Evolutionary conservation across 2,888 invertebrate genomes (phyloP).

Genomic region (Tachystola acroxantha): DNA sequence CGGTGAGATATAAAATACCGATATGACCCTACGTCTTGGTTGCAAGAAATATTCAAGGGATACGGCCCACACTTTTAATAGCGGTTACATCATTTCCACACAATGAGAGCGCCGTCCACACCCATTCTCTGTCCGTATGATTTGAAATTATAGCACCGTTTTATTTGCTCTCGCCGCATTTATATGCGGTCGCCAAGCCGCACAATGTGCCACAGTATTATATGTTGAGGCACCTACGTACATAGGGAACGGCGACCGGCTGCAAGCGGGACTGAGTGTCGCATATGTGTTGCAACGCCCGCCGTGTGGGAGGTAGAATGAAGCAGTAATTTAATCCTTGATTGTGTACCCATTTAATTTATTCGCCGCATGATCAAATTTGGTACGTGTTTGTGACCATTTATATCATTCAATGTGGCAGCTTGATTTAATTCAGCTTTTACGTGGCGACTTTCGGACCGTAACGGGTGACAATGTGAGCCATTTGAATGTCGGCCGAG

Average conservation of each 20-base stretch:
- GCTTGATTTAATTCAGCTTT: slow-evolving; percentile 46
- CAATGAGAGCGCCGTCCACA: slow-evolving; percentile 78
- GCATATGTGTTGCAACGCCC: slow-evolving; percentile 59
- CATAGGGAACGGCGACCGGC: slow-evolving; percentile 35
- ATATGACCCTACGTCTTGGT: slow-evolving; percentile 77
- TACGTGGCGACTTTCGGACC: slow-evolving; percentile 29
- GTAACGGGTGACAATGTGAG: slow-evolving; percentile 20
- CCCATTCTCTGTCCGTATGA: slow-evolving; percentile 79
- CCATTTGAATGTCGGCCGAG: no score
- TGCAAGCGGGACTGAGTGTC: slow-evolving; percentile 49
- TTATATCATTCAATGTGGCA: slow-evolving; percentile 51
- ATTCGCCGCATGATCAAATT: slow-evolving; percentile 72
- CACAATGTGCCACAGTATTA: slow-evolving; percentile 71
- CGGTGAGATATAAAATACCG: slow-evolving; percentile 74
- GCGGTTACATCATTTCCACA: slow-evolving; percentile 79
- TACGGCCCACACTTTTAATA: slow-evolving; percentile 78
- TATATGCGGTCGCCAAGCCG: slow-evolving; percentile 71
- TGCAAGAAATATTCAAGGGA: slow-evolving; percentile 78
- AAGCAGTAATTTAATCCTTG: slow-evolving; percentile 74
- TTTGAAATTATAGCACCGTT: slow-evolving; percentile 79
- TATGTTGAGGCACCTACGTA: slow-evolving; percentile 67
- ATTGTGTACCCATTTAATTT: slow-evolving; percentile 75
- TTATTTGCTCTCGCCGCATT: slow-evolving; percentile 76
- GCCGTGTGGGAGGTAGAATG: slow-evolving; percentile 70
- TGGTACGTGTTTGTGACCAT: slow-evolving; percentile 67